These are phyloP conservation scores for Petaurus breviceps DNA, from an alignment of 2,113 vertebrate species.

Conservation along the genomic window DNA sequence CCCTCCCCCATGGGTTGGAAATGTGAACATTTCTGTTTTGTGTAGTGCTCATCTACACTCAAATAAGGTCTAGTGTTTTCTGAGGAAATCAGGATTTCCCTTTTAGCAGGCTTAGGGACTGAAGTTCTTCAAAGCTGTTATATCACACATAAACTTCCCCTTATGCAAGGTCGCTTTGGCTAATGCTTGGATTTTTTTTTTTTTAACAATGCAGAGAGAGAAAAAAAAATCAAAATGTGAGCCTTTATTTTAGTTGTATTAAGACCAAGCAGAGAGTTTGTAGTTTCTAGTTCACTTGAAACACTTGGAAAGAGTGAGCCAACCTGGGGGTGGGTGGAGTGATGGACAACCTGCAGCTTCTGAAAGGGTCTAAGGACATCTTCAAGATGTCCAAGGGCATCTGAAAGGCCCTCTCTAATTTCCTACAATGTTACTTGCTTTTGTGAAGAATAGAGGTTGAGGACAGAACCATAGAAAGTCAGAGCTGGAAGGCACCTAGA, in stretches of 20 bases:
- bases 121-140: not conserved
- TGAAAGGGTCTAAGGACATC: not conserved
- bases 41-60: not conserved
- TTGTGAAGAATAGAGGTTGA: not conserved
- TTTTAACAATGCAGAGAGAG: conserved; percentile 8
- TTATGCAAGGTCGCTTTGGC: not conserved
- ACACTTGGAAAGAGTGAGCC: not conserved
- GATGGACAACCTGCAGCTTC: not conserved
- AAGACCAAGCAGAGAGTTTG: conserved; percentile 18
- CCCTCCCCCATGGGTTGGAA: conserved; percentile 6
- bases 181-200: not conserved
- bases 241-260: conserved; percentile 24
- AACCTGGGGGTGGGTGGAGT: not conserved
- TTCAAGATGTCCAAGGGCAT: not conserved
- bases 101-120: conserved; percentile 8
- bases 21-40: conserved; percentile 15
- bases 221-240: not conserved
- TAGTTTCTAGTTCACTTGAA: conserved; percentile 22
- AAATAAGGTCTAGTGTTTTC: conserved; percentile 4
- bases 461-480: not conserved
- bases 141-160: not conserved
- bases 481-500: not conserved
- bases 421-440: not conserved
- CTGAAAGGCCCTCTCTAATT: not conserved
- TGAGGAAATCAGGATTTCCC: conserved; percentile 17